Evolutionary conservation across 2,888 invertebrate species (phyloP).

Genomic region (Plagodis pulveraria): DNA sequence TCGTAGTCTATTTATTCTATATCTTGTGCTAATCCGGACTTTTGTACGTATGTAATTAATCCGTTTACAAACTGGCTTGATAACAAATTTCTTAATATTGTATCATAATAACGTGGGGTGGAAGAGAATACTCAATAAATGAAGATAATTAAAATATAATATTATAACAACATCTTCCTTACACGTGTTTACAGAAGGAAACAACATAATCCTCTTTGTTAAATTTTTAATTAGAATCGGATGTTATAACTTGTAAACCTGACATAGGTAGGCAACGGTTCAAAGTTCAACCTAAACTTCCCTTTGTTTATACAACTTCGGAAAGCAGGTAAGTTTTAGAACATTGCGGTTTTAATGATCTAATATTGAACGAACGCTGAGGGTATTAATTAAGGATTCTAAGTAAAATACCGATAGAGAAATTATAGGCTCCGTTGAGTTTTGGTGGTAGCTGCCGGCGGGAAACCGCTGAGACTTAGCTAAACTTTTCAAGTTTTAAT

Average conservation of each 20-base stretch:
- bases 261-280: slow-evolving; percentile 75
- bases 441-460: slow-evolving; percentile 32
- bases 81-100: no score
- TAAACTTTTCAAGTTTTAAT: slow-evolving; percentile 25
- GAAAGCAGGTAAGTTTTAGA: slow-evolving; percentile 81
- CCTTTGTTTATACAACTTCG: slow-evolving; percentile 80
- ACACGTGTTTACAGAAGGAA: slow-evolving; percentile 39
- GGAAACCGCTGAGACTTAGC: slow-evolving; percentile 18
- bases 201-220: slow-evolving; percentile 67
- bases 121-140: no score
- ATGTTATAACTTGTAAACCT: slow-evolving; percentile 75
- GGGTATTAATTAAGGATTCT: slow-evolving; percentile 82
- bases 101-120: no score
- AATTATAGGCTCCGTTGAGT: slow-evolving; percentile 57
- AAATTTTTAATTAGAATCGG: slow-evolving; percentile 80
- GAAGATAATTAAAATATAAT: background rate
- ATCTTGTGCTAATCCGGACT: no score
- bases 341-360: slow-evolving; percentile 84
- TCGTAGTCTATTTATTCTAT: no score
- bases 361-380: slow-evolving; percentile 82
- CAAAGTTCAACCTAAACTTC: slow-evolving; percentile 77
- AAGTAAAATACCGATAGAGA: slow-evolving; percentile 71
- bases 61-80: no score
- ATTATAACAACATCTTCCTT: slow-evolving; percentile 7
- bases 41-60: no score